Conservation (phyloP, 2,113 vertebrate genomes). For the Leucoraja erinaceus region DNA sequence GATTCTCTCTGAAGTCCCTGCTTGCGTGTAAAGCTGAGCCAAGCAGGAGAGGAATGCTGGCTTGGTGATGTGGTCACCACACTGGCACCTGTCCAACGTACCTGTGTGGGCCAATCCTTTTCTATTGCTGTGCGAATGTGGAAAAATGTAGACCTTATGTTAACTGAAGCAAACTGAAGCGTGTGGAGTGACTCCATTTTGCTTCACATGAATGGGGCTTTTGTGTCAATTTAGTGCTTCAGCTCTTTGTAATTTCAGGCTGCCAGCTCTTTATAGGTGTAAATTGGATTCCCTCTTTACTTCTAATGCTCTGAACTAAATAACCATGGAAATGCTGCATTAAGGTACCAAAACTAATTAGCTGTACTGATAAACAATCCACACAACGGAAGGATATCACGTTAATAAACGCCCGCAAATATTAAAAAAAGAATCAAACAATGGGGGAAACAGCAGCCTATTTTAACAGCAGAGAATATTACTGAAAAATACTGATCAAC, state of each 20-base stretch:
- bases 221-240: background rate
- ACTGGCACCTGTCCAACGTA: slow-evolving; percentile 23
- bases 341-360: slow-evolving; percentile 34
- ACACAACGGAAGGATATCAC: slow-evolving; percentile 12
- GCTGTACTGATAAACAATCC: slow-evolving; percentile 11
- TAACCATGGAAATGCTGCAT: background rate
- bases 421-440: no score
- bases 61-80: slow-evolving; percentile 7
- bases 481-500: slow-evolving; percentile 18
- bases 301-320: background rate
- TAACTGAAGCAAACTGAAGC: slow-evolving; percentile 29
- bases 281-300: slow-evolving; percentile 33
- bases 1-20: background rate
- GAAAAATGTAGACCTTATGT: slow-evolving; percentile 25
- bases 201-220: slow-evolving; percentile 22
- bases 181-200: slow-evolving; percentile 18
- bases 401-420: slow-evolving; percentile 28
- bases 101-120: slow-evolving; percentile 16
- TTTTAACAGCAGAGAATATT: slow-evolving; percentile 12
- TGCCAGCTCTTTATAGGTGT: slow-evolving; percentile 30
- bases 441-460: background rate
- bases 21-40: background rate
- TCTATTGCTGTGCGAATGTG: background rate
- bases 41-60: background rate
- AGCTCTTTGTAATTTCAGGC: slow-evolving; percentile 12